These are phyloP conservation scores for Pelobates cultripes DNA, from an alignment of 2,797 vertebrate genomes.

Conservation along the genomic window DNA sequence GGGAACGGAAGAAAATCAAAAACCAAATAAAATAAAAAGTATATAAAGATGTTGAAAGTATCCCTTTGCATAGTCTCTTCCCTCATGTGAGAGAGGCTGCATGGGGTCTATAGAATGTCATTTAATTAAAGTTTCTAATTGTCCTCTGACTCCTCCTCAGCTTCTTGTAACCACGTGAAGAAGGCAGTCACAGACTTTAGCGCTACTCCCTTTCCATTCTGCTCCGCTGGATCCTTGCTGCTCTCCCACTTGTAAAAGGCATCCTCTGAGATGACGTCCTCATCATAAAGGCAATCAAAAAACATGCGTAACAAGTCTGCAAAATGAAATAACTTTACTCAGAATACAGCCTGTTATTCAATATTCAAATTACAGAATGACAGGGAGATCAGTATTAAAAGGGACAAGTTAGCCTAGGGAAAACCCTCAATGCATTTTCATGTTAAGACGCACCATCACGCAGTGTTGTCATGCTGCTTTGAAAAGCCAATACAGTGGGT, in stretches of 20 bases:
- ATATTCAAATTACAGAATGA: no score
- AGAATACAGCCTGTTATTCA: no score
- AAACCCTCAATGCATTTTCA: no score
- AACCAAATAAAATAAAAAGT: constrained; percentile 46
- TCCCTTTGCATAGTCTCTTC: constrained; percentile 57
- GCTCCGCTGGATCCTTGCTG: constrained; percentile 93
- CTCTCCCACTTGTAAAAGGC: constrained; percentile 97
- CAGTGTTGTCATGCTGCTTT: no score
- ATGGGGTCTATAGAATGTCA: constrained; percentile 23
- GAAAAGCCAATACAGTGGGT: no score
- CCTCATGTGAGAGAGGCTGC: constrained; percentile 21
- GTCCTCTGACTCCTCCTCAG: constrained; percentile 96
- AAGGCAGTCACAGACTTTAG: constrained; percentile 94
- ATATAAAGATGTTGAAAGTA: constrained; percentile 81
- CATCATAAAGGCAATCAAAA: constrained; percentile 96
- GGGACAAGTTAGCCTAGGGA: no score
- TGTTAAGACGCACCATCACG: no score
- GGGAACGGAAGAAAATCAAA: constrained; percentile 50
- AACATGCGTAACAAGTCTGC: constrained; percentile 96
- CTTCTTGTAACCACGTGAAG: constrained; percentile 97
- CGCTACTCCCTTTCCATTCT: constrained; percentile 91
- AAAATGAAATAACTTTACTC: not conserved
- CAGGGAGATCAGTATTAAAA: no score
- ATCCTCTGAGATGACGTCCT: constrained; percentile 97
- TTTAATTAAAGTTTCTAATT: constrained; percentile 82